These are phyloP conservation scores for Torymus auratus DNA, from an alignment of 2,888 invertebrate species.

Conservation along the genomic window DNA sequence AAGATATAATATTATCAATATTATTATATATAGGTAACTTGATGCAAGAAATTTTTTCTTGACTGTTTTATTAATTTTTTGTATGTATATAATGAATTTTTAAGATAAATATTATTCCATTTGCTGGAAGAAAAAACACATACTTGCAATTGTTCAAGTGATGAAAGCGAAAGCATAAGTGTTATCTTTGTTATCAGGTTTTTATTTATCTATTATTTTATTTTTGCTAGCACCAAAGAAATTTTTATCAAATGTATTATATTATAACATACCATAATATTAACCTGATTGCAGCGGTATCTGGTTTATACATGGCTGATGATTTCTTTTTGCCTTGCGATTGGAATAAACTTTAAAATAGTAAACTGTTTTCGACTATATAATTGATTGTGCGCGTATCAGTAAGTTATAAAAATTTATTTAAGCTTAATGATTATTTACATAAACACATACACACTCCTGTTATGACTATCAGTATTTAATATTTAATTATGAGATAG, in stretches of 20 bases:
- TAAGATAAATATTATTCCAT: constrained; percentile 53
- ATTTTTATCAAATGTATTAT: constrained; percentile 51
- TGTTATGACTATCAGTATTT: constrained; percentile 60
- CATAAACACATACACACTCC: constrained; percentile 56
- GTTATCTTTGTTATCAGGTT: constrained; percentile 50
- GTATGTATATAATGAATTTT: constrained; percentile 54
- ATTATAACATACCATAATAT: constrained; percentile 58
- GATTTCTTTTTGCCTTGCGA: constrained; percentile 43
- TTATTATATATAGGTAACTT: constrained; percentile 7
- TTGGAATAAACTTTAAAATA: constrained; percentile 37
- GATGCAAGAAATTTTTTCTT: constrained; percentile 27
- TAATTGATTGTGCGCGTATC: constrained; percentile 59
- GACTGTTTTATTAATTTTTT: constrained; percentile 52
- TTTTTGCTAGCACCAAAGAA: constrained; percentile 64
- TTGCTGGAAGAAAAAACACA: constrained; percentile 47
- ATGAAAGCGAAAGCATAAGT: constrained; percentile 42
- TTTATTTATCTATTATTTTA: constrained; percentile 56
- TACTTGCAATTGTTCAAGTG: constrained; percentile 45
- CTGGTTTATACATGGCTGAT: constrained; percentile 50
- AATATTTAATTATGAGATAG: constrained; percentile 57
- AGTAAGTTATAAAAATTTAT: constrained; percentile 59
- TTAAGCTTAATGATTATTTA: constrained; percentile 57
- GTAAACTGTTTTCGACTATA: constrained; percentile 36
- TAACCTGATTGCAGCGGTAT: constrained; percentile 54
- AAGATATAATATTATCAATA: constrained; percentile 32